These are phyloP conservation scores for Cancer borealis DNA, from an alignment of 2,888 invertebrate species.

Conservation along the genomic window DNA sequence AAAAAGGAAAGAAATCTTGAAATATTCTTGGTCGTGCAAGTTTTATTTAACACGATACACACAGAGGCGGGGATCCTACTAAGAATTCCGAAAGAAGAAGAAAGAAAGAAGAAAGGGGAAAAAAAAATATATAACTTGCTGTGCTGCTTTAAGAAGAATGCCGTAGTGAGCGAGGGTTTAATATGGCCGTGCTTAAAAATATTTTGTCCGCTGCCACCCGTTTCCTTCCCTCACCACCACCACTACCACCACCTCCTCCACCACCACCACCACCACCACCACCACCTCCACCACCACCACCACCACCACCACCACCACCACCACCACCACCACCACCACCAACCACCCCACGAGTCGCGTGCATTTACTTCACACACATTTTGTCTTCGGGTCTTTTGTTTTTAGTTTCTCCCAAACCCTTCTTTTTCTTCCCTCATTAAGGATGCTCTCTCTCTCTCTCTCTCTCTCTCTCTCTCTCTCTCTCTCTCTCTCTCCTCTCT, in stretches of 20 bases:
- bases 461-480: conserved; percentile 33
- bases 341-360: background rate
- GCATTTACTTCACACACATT: background rate
- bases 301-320: background rate
- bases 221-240: background rate
- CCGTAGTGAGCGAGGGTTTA: too few species aligned
- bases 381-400: background rate
- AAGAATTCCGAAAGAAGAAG: too few species aligned
- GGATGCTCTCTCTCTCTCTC: background rate
- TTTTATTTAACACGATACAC: conserved; percentile 13
- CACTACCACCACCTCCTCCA: background rate
- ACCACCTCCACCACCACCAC: conserved; percentile 3
- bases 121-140: too few species aligned
- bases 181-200: too few species aligned
- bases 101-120: too few species aligned
- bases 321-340: background rate
- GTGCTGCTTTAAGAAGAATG: too few species aligned
- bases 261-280: conserved; percentile 20
- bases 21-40: background rate
- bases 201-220: background rate
- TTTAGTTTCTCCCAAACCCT: background rate
- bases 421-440: background rate
- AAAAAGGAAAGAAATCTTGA: background rate
- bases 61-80: background rate
- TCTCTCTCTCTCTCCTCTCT: conserved; percentile 43